phyloP scores from a whole-genome alignment of 2,888 invertebrate species.

The Fissipunctia ypsillon region DNA sequence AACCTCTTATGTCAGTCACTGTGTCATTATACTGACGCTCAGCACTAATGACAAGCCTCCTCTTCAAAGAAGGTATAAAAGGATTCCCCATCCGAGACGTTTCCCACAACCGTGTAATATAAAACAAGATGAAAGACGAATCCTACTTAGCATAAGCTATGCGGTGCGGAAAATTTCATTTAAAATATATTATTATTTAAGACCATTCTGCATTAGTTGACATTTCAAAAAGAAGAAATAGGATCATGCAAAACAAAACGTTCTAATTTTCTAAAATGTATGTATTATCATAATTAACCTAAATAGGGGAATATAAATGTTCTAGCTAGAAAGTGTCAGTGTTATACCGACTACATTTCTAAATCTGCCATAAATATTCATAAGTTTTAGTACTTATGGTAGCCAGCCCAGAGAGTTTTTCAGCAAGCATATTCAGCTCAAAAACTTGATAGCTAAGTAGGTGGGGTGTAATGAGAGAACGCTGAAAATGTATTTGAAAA shows the following conservation, averaged over 20 bases:
- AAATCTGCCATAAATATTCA: constrained; percentile 25
- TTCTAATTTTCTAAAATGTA: constrained; percentile 13
- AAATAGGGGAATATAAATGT: not conserved
- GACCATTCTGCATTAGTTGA: constrained; percentile 71
- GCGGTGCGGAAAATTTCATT: constrained; percentile 72
- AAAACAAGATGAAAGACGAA: constrained; percentile 80
- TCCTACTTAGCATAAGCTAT: constrained; percentile 82
- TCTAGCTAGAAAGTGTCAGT: not conserved
- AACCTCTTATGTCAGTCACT: constrained; percentile 20
- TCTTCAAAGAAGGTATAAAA: constrained; percentile 66
- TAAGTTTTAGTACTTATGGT: not conserved
- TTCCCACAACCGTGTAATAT: constrained; percentile 77
- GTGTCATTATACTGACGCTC: constrained; percentile 32
- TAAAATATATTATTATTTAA: constrained; percentile 69
- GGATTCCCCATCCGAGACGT: constrained; percentile 66
- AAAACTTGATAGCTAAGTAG: not conserved
- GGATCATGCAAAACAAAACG: constrained; percentile 44
- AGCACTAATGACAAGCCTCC: constrained; percentile 53
- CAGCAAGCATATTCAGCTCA: not conserved
- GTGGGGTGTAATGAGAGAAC: too few species aligned
- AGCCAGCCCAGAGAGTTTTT: not conserved
- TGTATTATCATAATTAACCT: not conserved
- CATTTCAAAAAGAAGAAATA: constrained; percentile 68
- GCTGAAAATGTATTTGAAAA: not conserved
- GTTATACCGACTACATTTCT: constrained; percentile 5